Conservation (phyloP, 2,888 invertebrate genomes). For the Cinara cedri region DNA sequence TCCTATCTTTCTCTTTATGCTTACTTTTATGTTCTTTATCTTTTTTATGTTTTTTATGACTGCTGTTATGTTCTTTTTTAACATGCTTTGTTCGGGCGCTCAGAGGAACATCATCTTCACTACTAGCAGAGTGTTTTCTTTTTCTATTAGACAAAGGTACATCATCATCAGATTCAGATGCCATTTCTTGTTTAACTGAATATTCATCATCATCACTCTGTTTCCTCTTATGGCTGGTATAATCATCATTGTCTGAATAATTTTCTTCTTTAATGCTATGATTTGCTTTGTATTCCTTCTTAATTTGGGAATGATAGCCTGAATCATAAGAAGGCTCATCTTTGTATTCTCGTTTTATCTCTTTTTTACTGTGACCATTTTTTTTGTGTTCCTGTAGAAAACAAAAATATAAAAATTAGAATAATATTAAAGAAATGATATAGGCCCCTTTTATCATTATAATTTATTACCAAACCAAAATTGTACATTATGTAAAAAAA, state of each 20-base stretch:
- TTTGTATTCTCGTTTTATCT: conserved; percentile 52
- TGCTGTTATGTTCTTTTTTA: conserved; percentile 62
- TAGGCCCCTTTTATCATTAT: conserved; percentile 53
- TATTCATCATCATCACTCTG: conserved; percentile 44
- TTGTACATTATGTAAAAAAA: conserved; percentile 21
- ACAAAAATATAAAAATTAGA: conserved; percentile 7
- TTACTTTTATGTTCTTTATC: conserved; percentile 69
- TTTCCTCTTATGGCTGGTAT: conserved; percentile 27
- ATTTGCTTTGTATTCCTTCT: conserved; percentile 44
- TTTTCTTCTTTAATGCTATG: conserved; percentile 50
- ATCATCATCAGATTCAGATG: conserved; percentile 44
- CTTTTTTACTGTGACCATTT: conserved; percentile 49
- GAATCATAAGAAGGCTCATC: conserved; percentile 45
- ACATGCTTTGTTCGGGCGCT: conserved; percentile 68
- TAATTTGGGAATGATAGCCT: conserved; percentile 49
- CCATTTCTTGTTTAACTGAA: conserved; percentile 30
- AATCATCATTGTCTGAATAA: conserved; percentile 40
- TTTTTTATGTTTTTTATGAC: conserved; percentile 63
- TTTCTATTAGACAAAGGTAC: conserved; percentile 55
- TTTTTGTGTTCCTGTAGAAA: conserved; percentile 46
- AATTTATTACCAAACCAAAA: conserved; percentile 36
- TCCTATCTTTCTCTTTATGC: conserved; percentile 57
- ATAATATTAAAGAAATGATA: conserved; percentile 10
- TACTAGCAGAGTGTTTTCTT: conserved; percentile 62
- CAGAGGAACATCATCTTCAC: conserved; percentile 73